Evolutionary conservation across 2,888 invertebrate species (phyloP), one percentile per base, ranked within the genome.

Genomic region (Chaetogeoica ovagalla): DNA sequence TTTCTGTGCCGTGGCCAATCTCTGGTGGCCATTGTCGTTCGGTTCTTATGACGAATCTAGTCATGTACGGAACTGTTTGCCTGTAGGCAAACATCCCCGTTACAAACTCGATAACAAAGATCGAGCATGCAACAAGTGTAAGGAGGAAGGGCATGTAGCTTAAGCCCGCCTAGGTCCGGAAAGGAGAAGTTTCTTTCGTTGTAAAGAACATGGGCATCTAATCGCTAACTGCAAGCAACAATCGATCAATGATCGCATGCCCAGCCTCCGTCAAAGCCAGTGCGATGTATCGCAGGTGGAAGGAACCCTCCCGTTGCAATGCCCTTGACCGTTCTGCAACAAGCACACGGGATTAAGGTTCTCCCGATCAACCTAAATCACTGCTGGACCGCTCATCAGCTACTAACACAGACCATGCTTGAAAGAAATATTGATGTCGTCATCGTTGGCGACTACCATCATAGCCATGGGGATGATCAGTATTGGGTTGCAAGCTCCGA

Each of bases 61-160:
- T n/a, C n/a, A n/a, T n/a, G n/a, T n/a, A n/a, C n/a, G n/a, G n/a
- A n/a, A n/a, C n/a, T n/a, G n/a, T n/a, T n/a, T n/a, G n/a, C n/a
- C n/a, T n/a, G n/a, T n/a, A n/a, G n/a, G n/a, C n/a, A n/a, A n/a
- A n/a, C n/a, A n/a, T n/a, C n/a, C n/a, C n/a, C n/a, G n/a, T n/a
- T n/a, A n/a, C n/a, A n/a, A 55, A 17, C 52, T 69, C 8, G 30
- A 69, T 11, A 9, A 1, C 15, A 13, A 48, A 0, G 55, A 69
- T 19, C 69, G 52, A 19, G 17, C 69, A 17, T 55, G 69, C 11
- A 69, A 55, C 9, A 69, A 69, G 23, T 69, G 69, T 17, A 5
- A 55, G 2, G 69, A 69, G 30, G 55, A 69, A 55, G 69, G 69
- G 0, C 55, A 69, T 17, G 4, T 30, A 2, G 55, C 19, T 3